A percentile compares a stretch with the other conserved stretches of the same genome.
phyloP scores from a whole-genome alignment of 2,113 vertebrate genomes.

The Cryptoleucopteryx plumbea region DNA sequence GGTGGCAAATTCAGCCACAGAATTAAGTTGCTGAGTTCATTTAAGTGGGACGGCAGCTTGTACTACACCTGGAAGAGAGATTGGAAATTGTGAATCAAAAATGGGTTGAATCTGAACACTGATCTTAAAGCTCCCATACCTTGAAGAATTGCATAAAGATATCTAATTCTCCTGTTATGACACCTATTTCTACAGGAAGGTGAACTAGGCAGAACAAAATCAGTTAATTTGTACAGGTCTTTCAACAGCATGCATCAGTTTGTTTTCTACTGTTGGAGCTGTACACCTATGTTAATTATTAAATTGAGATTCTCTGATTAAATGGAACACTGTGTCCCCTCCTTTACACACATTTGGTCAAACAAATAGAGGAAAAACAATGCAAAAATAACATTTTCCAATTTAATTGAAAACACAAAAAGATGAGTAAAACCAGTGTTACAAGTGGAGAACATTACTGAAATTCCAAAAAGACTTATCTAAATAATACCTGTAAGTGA shows the following conservation, averaged over 20 bases:
- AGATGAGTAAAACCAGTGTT: background rate
- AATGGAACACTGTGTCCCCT: background rate
- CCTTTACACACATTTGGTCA: background rate
- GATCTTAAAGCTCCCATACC: background rate
- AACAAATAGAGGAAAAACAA: background rate
- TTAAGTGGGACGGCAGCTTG: conserved; percentile 69
- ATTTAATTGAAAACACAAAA: background rate
- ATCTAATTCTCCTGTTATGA: background rate
- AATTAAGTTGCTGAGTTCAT: conserved; percentile 75
- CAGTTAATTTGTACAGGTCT: background rate
- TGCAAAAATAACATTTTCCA: background rate
- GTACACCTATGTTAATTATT: background rate
- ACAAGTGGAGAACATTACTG: background rate
- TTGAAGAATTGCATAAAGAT: background rate
- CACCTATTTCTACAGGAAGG: background rate
- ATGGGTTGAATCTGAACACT: background rate
- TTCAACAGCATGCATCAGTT: background rate
- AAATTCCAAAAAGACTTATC: background rate
- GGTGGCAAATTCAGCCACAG: conserved; percentile 68
- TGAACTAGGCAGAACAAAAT: background rate
- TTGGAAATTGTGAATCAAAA: background rate
- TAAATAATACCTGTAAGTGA: background rate
- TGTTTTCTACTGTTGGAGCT: background rate
- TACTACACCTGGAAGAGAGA: conserved; percentile 74
- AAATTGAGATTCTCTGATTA: background rate